A percentile compares a stretch with the other conserved stretches of the same genome.
These are phyloP conservation scores for Blastobasis lacticolella DNA, from an alignment of 2,888 invertebrate genomes.

Conservation along the genomic window DNA sequence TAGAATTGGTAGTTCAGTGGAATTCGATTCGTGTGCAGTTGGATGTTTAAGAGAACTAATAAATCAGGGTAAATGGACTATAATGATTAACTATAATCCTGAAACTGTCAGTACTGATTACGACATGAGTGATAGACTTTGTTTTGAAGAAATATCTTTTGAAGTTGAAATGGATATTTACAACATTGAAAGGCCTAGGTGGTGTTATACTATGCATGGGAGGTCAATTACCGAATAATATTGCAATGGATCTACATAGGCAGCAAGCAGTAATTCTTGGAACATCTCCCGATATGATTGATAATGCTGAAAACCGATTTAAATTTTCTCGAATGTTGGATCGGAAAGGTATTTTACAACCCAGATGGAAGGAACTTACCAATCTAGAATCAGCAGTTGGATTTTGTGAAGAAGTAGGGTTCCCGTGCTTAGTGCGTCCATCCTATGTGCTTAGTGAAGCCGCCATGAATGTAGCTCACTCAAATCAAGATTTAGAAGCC, in stretches of 20 bases:
- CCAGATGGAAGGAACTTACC: constrained; percentile 97
- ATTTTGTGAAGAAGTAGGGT: constrained; percentile 96
- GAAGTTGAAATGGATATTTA: constrained; percentile 99
- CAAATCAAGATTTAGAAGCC: constrained; percentile 91
- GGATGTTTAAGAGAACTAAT: constrained; percentile 94
- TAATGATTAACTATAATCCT: constrained; percentile 99
- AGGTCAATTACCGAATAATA: constrained; percentile 98
- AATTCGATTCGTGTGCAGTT: constrained; percentile 99
- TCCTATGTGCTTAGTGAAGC: constrained; percentile 99
- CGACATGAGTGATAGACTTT: constrained; percentile 98
- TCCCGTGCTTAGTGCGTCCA: constrained; percentile 97
- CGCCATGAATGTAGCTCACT: constrained; percentile 98
- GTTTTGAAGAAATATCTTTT: constrained; percentile 99
- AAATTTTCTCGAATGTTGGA: constrained; percentile 99
- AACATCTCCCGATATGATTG: constrained; percentile 96
- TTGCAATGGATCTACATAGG: constrained; percentile 97
- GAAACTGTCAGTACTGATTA: constrained; percentile 99
- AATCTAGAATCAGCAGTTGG: constrained; percentile 89
- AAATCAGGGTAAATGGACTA: constrained; percentile 90
- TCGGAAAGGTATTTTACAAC: constrained; percentile 93
- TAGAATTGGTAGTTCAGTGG: constrained; percentile 98
- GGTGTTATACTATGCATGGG: constrained; percentile 98
- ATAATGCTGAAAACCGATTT: constrained; percentile 98
- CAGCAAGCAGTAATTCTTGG: constrained; percentile 94
- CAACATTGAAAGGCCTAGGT: constrained; percentile 90